These are phyloP conservation scores for Nephila pilipes DNA, from an alignment of 1,140 invertebrate genomes.

Conservation along the genomic window DNA sequence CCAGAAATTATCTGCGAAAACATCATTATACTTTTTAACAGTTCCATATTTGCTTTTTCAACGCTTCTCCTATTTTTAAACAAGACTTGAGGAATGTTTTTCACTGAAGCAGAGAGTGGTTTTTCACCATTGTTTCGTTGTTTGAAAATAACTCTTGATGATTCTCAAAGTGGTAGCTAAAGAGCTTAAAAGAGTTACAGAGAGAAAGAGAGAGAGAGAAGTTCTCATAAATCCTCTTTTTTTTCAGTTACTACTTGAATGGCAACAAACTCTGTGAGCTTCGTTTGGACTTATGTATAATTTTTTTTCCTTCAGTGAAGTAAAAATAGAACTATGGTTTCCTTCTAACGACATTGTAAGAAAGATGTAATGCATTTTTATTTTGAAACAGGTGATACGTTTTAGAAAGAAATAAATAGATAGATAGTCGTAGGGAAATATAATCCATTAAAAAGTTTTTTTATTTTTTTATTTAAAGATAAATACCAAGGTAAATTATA, in stretches of 20 bases:
- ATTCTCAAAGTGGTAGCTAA: background rate
- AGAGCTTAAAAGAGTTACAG: background rate
- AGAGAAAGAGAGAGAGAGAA: no score
- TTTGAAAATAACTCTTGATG: conserved; percentile 4
- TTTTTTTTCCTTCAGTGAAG: background rate
- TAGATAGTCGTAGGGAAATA: no score
- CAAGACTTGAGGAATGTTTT: background rate
- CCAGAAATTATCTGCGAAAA: background rate
- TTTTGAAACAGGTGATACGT: no score
- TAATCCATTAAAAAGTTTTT: no score
- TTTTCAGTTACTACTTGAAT: background rate
- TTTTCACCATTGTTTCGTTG: conserved; percentile 1
- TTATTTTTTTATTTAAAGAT: no score
- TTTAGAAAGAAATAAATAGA: no score
- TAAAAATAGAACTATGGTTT: background rate
- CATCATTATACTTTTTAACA: background rate
- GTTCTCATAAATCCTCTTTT: background rate
- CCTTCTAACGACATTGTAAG: background rate
- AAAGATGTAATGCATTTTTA: background rate
- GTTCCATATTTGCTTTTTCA: conserved; percentile 3
- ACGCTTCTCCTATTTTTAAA: conserved; percentile 8
- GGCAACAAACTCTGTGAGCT: background rate
- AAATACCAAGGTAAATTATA: no score
- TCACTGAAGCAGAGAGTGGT: background rate
- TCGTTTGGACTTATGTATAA: background rate